These are phyloP conservation scores for Orius insidiosus DNA, from an alignment of 1,140 invertebrate genomes.

Conservation along the genomic window DNA sequence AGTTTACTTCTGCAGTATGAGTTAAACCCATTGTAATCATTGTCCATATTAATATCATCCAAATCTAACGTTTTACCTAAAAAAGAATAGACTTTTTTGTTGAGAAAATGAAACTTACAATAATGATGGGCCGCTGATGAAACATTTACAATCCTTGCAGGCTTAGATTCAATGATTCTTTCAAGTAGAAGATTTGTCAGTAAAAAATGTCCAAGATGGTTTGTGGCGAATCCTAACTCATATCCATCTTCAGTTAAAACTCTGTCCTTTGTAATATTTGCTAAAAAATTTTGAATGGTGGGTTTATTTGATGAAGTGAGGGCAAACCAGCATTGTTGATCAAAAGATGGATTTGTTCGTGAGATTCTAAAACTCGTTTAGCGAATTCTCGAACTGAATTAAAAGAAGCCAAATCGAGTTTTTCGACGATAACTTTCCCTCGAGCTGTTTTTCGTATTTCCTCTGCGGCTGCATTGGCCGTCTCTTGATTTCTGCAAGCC, in stretches of 20 bases:
- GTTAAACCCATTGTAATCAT: constrained; percentile 42
- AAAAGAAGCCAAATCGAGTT: constrained; percentile 16
- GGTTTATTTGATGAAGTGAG: too few species aligned
- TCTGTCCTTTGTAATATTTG: constrained; percentile 20
- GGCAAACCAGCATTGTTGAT: constrained; percentile 32
- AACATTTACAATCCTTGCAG: constrained; percentile 48
- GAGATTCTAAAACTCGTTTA: constrained; percentile 21
- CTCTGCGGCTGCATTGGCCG: constrained; percentile 24
- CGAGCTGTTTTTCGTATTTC: constrained; percentile 19
- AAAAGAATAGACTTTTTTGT: neutral
- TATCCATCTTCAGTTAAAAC: constrained; percentile 51
- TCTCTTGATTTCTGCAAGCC: constrained; percentile 26
- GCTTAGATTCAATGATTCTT: constrained; percentile 36
- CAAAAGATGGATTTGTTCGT: constrained; percentile 26
- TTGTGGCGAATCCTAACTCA: constrained; percentile 59
- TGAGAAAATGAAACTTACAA: constrained; percentile 13
- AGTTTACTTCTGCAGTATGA: constrained; percentile 60
- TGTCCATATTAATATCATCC: constrained; percentile 22
- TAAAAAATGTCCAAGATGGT: constrained; percentile 71
- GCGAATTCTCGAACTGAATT: constrained; percentile 22
- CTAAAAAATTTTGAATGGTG: constrained; percentile 1
- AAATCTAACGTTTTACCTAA: constrained; percentile 16
- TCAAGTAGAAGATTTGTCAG: constrained; percentile 60
- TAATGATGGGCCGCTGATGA: constrained; percentile 41
- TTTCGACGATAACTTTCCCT: constrained; percentile 25